A percentile compares a stretch with the other conserved stretches of the same genome.
Evolutionary conservation across 2,113 vertebrate genomes (phyloP).

Genomic region (Centropristis striata): DNA sequence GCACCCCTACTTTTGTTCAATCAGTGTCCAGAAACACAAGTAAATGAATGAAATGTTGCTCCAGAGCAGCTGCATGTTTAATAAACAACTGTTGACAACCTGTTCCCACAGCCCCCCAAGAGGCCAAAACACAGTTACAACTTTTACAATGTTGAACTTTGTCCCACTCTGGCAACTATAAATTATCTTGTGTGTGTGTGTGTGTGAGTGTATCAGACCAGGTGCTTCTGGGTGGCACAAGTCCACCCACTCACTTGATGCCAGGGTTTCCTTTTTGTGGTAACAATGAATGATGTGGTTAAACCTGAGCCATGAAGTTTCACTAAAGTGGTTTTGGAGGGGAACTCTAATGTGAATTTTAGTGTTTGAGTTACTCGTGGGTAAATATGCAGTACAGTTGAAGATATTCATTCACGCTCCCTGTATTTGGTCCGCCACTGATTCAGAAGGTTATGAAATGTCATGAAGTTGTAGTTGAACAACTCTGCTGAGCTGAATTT

Average conservation of each 20-base stretch:
- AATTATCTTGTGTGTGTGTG: not conserved
- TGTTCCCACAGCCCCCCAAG: not conserved
- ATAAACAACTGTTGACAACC: not conserved
- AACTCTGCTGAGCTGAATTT: too few relatives aligned
- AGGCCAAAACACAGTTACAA: not conserved
- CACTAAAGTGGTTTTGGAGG: not conserved
- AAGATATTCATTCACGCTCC: not conserved
- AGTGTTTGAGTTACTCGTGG: not conserved
- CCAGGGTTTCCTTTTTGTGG: constrained; percentile 12
- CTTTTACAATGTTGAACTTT: not conserved
- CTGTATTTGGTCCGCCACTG: not conserved
- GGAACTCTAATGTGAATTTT: too few relatives aligned
- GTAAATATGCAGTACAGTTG: not conserved
- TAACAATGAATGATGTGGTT: not conserved
- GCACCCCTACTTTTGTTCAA: too few relatives aligned
- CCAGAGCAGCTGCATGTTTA: not conserved
- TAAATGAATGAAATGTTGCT: too few relatives aligned
- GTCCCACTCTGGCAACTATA: not conserved
- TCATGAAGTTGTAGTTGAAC: too few relatives aligned
- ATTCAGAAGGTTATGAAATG: too few relatives aligned
- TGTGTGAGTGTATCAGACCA: not conserved
- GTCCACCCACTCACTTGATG: not conserved
- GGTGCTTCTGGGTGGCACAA: not conserved
- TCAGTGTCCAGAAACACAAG: too few relatives aligned
- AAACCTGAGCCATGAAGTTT: constrained; percentile 16